A percentile compares a stretch with the other conserved stretches of the same genome.
phyloP scores from a whole-genome alignment of 2,888 invertebrate genomes.

The Carcina quercana region DNA sequence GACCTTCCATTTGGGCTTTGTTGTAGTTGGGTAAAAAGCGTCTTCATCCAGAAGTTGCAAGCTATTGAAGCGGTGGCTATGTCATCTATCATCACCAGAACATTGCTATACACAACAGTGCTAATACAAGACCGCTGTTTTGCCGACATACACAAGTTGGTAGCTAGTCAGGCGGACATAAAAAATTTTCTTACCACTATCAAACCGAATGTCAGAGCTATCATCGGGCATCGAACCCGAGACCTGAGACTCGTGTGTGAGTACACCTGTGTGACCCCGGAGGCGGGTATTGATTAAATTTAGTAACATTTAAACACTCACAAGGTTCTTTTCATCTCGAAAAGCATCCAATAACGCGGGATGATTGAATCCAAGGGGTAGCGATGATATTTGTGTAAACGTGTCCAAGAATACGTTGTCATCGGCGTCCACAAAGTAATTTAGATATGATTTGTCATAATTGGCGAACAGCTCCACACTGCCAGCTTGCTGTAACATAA shows the following conservation, averaged over 20 bases:
- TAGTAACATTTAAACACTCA: constrained; percentile 49
- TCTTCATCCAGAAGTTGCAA: no score
- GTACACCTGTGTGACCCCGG: not conserved
- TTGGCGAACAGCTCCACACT: constrained; percentile 93
- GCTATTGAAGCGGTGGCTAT: no score
- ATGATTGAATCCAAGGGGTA: constrained; percentile 96
- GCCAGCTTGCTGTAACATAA: constrained; percentile 79
- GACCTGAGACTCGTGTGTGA: no score
- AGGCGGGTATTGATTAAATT: not conserved
- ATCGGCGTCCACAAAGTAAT: constrained; percentile 96
- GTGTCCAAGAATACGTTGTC: constrained; percentile 92
- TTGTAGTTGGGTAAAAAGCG: no score
- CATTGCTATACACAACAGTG: not conserved
- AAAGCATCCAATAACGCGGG: constrained; percentile 86
- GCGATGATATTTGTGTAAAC: constrained; percentile 94
- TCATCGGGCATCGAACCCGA: no score
- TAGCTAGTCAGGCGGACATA: not conserved
- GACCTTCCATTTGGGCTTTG: no score
- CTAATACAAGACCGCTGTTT: no score
- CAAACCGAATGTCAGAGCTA: no score
- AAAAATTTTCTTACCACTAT: not conserved
- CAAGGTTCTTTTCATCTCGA: constrained; percentile 82
- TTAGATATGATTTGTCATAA: constrained; percentile 93
- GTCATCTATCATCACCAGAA: no score
- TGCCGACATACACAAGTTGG: no score